Evolutionary conservation across 2,797 vertebrate species (phyloP).

Genomic region (Astyanax mexicanus): DNA sequence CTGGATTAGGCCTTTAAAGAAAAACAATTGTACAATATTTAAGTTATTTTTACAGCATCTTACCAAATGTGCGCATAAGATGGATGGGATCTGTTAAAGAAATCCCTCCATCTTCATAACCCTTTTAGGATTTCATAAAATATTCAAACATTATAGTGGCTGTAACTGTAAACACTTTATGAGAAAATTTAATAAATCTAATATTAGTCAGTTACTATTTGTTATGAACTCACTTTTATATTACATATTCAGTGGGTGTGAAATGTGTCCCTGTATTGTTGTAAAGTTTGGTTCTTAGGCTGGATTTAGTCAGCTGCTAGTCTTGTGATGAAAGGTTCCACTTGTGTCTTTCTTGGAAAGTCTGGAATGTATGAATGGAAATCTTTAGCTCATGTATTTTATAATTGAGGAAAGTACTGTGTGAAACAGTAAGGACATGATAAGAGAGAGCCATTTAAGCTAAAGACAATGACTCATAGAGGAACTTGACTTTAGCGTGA

Average conservation of each 20-base stretch:
- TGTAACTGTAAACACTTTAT: too few species aligned
- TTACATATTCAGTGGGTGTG: too few species aligned
- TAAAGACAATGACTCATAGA: slow-evolving; percentile 34
- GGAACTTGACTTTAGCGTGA: slow-evolving; percentile 7
- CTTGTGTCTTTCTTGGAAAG: slow-evolving; percentile 48
- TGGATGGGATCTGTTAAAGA: too few species aligned
- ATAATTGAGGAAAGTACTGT: slow-evolving; percentile 25
- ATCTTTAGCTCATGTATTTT: slow-evolving; percentile 2
- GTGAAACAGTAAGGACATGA: slow-evolving; percentile 13
- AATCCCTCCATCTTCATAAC: too few species aligned
- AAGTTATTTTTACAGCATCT: too few species aligned
- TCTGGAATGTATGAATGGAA: slow-evolving; percentile 28
- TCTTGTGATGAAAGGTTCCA: slow-evolving; percentile 50
- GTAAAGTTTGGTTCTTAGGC: not conserved
- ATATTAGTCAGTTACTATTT: not conserved
- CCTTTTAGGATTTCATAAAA: too few species aligned
- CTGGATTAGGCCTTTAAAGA: not conserved
- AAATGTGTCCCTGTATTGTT: not conserved
- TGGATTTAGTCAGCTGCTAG: slow-evolving; percentile 45
- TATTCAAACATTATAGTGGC: too few species aligned
- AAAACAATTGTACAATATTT: too few species aligned
- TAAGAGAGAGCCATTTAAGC: slow-evolving; percentile 28
- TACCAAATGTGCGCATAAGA: too few species aligned
- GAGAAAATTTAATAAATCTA: not conserved
- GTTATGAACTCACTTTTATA: not conserved